These are phyloP conservation scores for Drosophila kikkawai DNA, from an alignment of 1,140 invertebrate species.

Conservation along the genomic window DNA sequence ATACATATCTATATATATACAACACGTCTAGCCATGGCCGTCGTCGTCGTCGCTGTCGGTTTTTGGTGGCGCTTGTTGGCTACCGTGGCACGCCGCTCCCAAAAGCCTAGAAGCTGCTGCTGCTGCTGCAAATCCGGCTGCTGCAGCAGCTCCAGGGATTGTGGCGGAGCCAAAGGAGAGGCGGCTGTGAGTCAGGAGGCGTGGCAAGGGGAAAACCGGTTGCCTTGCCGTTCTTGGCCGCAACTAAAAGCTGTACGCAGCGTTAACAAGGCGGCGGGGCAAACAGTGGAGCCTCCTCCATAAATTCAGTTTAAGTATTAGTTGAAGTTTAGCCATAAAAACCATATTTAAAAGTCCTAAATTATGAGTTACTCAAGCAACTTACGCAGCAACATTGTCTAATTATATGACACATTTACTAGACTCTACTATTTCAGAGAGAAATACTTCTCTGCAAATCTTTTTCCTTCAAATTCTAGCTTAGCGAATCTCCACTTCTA, in stretches of 20 bases:
- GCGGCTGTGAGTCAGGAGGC: slow-evolving; percentile 1
- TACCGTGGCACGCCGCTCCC: slow-evolving; percentile 70
- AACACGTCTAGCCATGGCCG: slow-evolving; percentile 62
- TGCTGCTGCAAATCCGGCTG: neutral
- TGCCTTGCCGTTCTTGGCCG: slow-evolving; percentile 31
- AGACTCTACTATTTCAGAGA: too few relatives aligned
- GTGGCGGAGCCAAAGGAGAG: neutral
- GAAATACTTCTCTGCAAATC: neutral
- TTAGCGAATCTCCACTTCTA: slow-evolving; percentile 9
- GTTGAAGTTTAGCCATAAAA: neutral
- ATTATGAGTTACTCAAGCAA: neutral
- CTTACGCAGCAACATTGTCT: neutral
- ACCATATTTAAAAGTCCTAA: neutral
- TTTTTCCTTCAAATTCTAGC: neutral
- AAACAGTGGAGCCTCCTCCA: slow-evolving; percentile 22
- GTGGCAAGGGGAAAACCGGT: slow-evolving; percentile 32
- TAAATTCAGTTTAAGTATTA: neutral
- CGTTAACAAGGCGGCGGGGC: slow-evolving; percentile 19
- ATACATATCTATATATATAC: slow-evolving; percentile 36
- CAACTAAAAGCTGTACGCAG: slow-evolving; percentile 36
- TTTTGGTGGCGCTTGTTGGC: slow-evolving; percentile 72
- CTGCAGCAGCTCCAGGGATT: neutral
- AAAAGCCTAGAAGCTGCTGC: slow-evolving; percentile 44
- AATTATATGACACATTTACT: neutral
- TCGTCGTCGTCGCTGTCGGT: slow-evolving; percentile 17